Base-by-base conservation (phyloP, 2,888 invertebrate genomes). In the Hydrotaea cyrtoneurina region DNA sequence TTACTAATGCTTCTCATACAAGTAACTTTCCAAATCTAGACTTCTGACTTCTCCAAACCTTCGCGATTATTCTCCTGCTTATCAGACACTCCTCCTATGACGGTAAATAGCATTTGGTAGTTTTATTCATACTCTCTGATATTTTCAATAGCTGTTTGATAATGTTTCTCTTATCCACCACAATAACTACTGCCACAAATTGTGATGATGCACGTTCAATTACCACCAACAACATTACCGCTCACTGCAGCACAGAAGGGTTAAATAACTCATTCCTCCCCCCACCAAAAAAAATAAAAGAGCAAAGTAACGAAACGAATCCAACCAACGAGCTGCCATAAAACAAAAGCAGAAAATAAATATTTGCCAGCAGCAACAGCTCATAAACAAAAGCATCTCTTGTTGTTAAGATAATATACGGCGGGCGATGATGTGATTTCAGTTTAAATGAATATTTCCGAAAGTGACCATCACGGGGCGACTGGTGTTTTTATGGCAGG, bases 81-180 rank as follows among this genome's bases (percentile, higher is more conserved):
- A 23, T 10, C 57, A 57, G 4, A 21, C 57, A 1, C 0, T 23
- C 57, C 57, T 21, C 57, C 57, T 10, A 13, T 57, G 39, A 8
- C 13, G 36, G 31, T 59, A 46, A 39, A 75, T 69, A 39, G 36
- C 75, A 69, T 69, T 71, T 75, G 31, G 46, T 50, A 13, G 69
- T 53, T 31, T 31, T 31, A 31, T 31, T 74, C 21, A 57, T 57
- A 7, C 57, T 57, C 21, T 19, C 17, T 53, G 57, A 62, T 82
- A 71, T 69, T 78, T 82, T 78, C 21, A 72, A 82, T 74, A 59
- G 75, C 50, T 72, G 62, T 36, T 55, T 71, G 72, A 78, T 78
- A 82, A 75, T 75, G 74, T 23, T 78, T 64, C 31, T 31, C 53
- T 66, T 78, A 82, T 64, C 39, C 81, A 77, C 55, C 77, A 21